Base-by-base conservation (phyloP, 2,888 invertebrate genomes). In the Diarsia rubi region DNA sequence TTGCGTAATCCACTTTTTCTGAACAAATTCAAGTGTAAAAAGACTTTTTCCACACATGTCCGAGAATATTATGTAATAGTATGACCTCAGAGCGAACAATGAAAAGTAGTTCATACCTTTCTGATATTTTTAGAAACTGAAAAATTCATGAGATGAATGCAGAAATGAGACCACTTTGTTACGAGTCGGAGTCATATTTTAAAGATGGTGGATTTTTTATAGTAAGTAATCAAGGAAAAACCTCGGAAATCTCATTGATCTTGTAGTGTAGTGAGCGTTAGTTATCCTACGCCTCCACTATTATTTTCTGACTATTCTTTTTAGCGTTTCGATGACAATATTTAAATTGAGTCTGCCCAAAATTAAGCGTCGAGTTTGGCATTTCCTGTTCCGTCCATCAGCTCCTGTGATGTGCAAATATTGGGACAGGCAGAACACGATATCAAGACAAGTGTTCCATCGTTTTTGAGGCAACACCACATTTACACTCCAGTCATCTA, bases 51-150 rank as follows among this genome's bases (percentile, higher is more conserved):
- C n/a, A 52, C 54, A 37, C 70, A 42, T 45, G 47, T 57, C 21
- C 31, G 16, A 8, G 12, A 14, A 5, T 9, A 37, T 83, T 83
- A 74, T 77, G 71, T 70, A 81, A 81, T 11, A 31, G 8, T 24
- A 54, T 68, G 83, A 78, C 78, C 74, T 83, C 45, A 77, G 19
- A 24, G 5, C 4, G n/a, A 45, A 31, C 69, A 74, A 69, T 71
- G 70, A 66, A 67, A 73, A 79, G 8, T 75, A 52, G 63, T 70
- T 45, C 45, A 49, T 62, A 72, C 42, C 5, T 24, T 27, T n/a
- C n/a, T 11, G 21, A 59, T 81, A 67, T 67, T 65, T 73, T 67
- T 12, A 47, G 47, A 47, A 19, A 16, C 42, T 75, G 65, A 66
- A 81, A 71, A n/a, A 73, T 73, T 75, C 70, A 82, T 78, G 65